A percentile compares a stretch with the other conserved stretches of the same genome.
Conservation (phyloP, 2,113 vertebrate species). For the Plectropomus leopardus region DNA sequence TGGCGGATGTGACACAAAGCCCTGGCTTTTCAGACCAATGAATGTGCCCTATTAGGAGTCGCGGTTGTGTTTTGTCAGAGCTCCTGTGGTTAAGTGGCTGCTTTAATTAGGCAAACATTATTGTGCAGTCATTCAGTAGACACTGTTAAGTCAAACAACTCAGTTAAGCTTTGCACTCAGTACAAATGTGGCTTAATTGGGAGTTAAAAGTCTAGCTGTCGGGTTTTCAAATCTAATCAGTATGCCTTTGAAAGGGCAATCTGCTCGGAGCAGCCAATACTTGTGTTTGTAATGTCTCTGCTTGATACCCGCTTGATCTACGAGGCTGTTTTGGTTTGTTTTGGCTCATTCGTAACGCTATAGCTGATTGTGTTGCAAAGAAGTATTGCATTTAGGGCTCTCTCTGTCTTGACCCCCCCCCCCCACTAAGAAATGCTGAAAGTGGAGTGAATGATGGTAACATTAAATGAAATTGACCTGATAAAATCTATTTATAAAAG, state of each 20-base stretch:
- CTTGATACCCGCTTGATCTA: slow-evolving; percentile 25
- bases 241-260: slow-evolving; percentile 50
- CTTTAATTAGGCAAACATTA: slow-evolving; percentile 67
- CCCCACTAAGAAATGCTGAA: not conserved
- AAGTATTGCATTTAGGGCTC: not conserved
- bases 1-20: slow-evolving; percentile 34
- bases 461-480: slow-evolving; percentile 3
- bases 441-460: slow-evolving; percentile 1
- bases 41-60: slow-evolving; percentile 40
- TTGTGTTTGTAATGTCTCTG: slow-evolving; percentile 20
- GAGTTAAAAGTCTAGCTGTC: slow-evolving; percentile 58
- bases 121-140: slow-evolving; percentile 63
- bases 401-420: not conserved
- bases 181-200: slow-evolving; percentile 65
- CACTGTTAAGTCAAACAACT: slow-evolving; percentile 63
- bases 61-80: slow-evolving; percentile 1
- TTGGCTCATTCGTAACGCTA: not conserved
- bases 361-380: not conserved
- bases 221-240: slow-evolving; percentile 65
- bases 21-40: slow-evolving; percentile 33
- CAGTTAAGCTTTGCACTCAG: slow-evolving; percentile 49
- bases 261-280: slow-evolving; percentile 11
- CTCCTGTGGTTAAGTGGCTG: slow-evolving; percentile 63
- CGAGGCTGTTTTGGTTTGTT: slow-evolving; percentile 29
- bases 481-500: not conserved